Percentiles rank a stretch among this genome's conserved stretches.
Conservation (phyloP, 2,113 vertebrate genomes). For the Gyps fulvus region DNA sequence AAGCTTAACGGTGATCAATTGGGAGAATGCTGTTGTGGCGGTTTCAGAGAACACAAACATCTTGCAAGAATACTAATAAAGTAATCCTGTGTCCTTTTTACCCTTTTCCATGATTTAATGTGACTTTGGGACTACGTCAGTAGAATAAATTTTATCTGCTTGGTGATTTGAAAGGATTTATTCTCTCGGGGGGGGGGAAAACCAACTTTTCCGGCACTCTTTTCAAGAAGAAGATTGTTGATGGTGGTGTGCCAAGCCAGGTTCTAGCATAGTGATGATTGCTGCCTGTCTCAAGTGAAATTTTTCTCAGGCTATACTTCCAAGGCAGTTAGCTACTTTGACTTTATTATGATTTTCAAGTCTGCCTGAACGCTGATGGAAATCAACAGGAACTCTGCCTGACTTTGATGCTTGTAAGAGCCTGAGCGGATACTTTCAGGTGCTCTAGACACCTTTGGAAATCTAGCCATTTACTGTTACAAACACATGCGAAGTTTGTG, state of each 20-base stretch:
- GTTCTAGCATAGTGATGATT: neutral
- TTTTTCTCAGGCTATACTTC: neutral
- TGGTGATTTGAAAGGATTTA: neutral
- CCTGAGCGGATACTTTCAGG: neutral
- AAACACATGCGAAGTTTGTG: neutral
- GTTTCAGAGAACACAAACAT: neutral
- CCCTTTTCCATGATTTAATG: neutral
- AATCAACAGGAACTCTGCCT: neutral
- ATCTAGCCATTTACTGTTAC: neutral
- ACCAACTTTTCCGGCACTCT: neutral
- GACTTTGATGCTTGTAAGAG: neutral
- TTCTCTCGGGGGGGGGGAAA: neutral
- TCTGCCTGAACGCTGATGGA: neutral
- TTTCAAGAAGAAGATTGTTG: neutral
- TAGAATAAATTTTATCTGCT: neutral
- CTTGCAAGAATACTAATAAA: neutral
- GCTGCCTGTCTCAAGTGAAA: neutral
- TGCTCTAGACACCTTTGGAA: neutral
- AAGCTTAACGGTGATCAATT: neutral
- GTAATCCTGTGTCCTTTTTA: neutral
- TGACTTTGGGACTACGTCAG: neutral
- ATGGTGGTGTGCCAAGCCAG: neutral
- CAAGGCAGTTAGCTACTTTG: neutral
- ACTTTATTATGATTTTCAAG: neutral
- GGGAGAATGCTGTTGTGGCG: neutral